phyloP scores from a whole-genome alignment of 2,113 vertebrate species.

The Strix aluco region DNA sequence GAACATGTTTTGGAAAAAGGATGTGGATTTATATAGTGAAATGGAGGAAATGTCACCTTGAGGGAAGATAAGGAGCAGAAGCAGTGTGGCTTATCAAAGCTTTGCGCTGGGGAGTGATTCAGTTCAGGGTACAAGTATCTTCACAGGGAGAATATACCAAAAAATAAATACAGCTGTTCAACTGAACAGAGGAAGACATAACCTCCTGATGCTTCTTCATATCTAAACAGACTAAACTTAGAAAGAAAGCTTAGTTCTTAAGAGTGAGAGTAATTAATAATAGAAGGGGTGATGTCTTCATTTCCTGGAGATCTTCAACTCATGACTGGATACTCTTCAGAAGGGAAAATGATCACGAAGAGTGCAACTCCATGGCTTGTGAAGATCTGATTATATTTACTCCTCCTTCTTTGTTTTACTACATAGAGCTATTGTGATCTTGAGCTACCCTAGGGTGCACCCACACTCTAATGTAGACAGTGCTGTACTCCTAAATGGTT shows the following conservation, averaged over 20 bases:
- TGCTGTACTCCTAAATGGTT: neutral
- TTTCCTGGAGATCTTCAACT: neutral
- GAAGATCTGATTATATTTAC: neutral
- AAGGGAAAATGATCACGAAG: neutral
- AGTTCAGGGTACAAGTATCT: neutral
- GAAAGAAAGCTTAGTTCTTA: neutral
- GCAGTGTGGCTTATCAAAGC: neutral
- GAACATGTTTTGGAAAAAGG: neutral
- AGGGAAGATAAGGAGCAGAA: neutral
- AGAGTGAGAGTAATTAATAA: neutral
- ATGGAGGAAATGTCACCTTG: neutral
- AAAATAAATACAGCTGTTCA: neutral
- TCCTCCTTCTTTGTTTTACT: neutral
- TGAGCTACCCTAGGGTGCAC: neutral
- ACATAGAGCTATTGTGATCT: neutral
- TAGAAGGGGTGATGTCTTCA: neutral
- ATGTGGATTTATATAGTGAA: neutral
- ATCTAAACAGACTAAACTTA: neutral
- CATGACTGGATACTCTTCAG: neutral
- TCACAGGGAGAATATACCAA: neutral
- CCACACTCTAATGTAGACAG: neutral
- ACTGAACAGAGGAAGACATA: neutral
- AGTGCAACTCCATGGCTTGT: fast-evolving
- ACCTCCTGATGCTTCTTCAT: neutral
- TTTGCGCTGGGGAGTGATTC: neutral